A percentile compares a stretch with the other conserved stretches of the same genome.
Conservation (phyloP, 2,797 vertebrate genomes). For the Gadopsis marmoratus region DNA sequence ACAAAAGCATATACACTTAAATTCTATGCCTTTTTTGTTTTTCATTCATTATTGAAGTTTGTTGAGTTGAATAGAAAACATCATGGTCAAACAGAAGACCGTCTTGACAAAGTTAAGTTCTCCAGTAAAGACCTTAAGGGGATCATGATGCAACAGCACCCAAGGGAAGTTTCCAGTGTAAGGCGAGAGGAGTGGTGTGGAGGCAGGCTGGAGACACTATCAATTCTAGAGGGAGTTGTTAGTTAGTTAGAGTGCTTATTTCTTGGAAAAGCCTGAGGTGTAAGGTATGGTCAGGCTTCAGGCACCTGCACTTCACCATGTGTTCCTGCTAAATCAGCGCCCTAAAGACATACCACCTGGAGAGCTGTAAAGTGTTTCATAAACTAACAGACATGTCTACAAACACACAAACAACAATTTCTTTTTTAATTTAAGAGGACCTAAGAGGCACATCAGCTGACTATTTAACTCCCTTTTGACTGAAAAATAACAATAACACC, state of each 20-base stretch:
- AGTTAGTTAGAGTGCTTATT: slow-evolving; percentile 36
- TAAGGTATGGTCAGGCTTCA: slow-evolving; percentile 36
- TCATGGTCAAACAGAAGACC: neutral
- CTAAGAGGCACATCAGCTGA: slow-evolving; percentile 45
- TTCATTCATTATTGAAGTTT: slow-evolving; percentile 3
- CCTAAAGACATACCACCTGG: slow-evolving; percentile 32
- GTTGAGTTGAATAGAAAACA: slow-evolving; percentile 1
- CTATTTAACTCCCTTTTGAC: slow-evolving; percentile 51
- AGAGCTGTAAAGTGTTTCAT: slow-evolving; percentile 39
- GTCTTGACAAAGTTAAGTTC: slow-evolving; percentile 4
- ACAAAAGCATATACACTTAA: neutral
- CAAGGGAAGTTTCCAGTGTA: slow-evolving; percentile 34
- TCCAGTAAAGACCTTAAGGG: neutral
- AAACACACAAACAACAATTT: slow-evolving; percentile 64
- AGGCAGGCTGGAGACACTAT: slow-evolving; percentile 4
- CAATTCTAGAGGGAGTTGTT: slow-evolving; percentile 50
- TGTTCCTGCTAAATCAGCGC: slow-evolving; percentile 49
- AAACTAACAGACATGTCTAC: slow-evolving; percentile 38
- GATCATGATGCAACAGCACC: slow-evolving; percentile 64
- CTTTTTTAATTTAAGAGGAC: slow-evolving; percentile 73
- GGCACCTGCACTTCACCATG: slow-evolving; percentile 37
- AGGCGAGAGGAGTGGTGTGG: neutral
- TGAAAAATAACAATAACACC: slow-evolving; percentile 73
- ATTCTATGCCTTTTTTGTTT: neutral
- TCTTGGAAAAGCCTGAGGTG: slow-evolving; percentile 26